Evolutionary conservation across 2,888 invertebrate genomes (phyloP).

Genomic region (Camptogramma bilineatum): DNA sequence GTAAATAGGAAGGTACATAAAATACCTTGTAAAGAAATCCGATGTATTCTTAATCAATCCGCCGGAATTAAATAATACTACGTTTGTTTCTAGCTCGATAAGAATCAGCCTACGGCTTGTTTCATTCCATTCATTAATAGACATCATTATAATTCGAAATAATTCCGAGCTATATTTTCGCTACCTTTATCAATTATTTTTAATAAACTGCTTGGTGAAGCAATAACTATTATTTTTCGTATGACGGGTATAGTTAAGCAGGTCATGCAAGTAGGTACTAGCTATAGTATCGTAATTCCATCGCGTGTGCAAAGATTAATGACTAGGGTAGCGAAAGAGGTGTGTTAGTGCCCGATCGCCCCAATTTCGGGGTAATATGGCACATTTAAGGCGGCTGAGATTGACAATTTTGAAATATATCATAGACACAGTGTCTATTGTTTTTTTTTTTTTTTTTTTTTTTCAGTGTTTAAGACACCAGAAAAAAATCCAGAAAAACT

Average conservation of each 20-base stretch:
- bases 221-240: slow-evolving; percentile 17
- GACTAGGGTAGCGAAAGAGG: slow-evolving; percentile 50
- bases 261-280: slow-evolving; percentile 39
- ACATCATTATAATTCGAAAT: slow-evolving; percentile 5
- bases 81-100: not conserved
- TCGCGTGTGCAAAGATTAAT: slow-evolving; percentile 56
- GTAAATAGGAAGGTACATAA: too few species aligned
- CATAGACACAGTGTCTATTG: too few species aligned
- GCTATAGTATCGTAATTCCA: slow-evolving; percentile 49
- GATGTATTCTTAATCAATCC: too few species aligned
- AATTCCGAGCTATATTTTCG: not conserved
- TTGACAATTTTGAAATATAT: not conserved
- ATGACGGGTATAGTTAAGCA: slow-evolving; percentile 33
- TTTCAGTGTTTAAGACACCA: too few species aligned
- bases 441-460: too few species aligned
- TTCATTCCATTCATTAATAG: not conserved
- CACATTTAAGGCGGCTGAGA: not conserved
- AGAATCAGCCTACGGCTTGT: not conserved
- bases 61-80: not conserved
- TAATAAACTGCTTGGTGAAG: slow-evolving; percentile 10
- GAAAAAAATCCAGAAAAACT: too few species aligned
- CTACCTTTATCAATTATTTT: slow-evolving; percentile 8
- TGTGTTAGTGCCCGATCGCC: slow-evolving; percentile 47
- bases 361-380: slow-evolving; percentile 42
- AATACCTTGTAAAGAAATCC: not conserved